Base-by-base conservation (phyloP, 2,888 invertebrate species). In the Eubasilissa splendida region DNA sequence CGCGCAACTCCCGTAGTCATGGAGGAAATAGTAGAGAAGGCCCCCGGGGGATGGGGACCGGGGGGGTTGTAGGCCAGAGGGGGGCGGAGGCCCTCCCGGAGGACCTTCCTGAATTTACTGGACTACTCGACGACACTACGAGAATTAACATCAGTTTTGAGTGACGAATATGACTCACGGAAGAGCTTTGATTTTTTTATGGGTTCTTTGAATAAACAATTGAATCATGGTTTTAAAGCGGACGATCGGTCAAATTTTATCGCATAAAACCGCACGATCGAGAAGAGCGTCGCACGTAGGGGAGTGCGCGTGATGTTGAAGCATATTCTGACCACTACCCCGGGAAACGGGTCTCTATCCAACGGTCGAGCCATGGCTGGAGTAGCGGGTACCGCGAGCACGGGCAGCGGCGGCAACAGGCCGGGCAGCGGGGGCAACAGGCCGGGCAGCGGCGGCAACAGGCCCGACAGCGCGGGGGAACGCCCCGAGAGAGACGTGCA, bases 251-350 rank as follows among this genome's bases (percentile, higher is more conserved):
- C 33, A 33, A 31, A 11, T 33, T 63, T 63, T 22, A 33, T 63
- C 63, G 11, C 14, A 7, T 73, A 54, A 56, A 11, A 31, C 8
- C 31, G 33, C 22, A 5, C 54, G 56, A 58, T 75, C 50, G 76
- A 63, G 73, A 70, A 70, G 74, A 12, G 33, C 71, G 52, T 22
- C 56, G 71, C 70, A 71, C 70, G 59, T 22, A 22, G 80, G 31
- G 80, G 77, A 66, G 80, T 70, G 82, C 76, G 86, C 88, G 89
- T 87, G 88, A 94, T 94, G 94, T 92, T 94, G 92, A 94, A 94
- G 90, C 94, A 94, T 90, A 94, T 94, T 87, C 91, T 90, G 86
- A 89, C 90, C 84, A 86, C 89, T 85, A 79, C 83, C 77, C 82
- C 83, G 77, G 82, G 74, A 68, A 80, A 76, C 79, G 83, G 80